phyloP scores from a whole-genome alignment of 2,113 vertebrate species.

The Puntigrus tetrazona region DNA sequence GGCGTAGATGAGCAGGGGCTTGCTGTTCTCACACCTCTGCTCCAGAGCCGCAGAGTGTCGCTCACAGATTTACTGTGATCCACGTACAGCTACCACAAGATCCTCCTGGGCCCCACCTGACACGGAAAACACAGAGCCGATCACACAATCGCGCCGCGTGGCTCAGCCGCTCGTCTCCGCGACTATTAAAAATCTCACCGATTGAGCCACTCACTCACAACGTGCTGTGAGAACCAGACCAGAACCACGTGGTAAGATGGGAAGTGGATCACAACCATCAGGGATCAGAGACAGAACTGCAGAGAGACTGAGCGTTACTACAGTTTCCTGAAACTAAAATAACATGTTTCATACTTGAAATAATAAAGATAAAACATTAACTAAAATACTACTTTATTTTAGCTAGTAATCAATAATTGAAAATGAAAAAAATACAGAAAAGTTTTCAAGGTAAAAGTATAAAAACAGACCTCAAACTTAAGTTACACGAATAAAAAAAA shows the following conservation, averaged over 20 bases:
- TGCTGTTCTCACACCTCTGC: conserved; percentile 88
- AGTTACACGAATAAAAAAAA: too few species aligned
- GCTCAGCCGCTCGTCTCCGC: neutral
- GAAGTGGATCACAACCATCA: conserved; percentile 96
- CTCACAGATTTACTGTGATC: conserved; percentile 77
- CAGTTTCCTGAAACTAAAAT: neutral
- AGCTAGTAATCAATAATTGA: too few species aligned
- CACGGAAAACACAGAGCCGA: neutral
- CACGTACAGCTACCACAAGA: conserved; percentile 95
- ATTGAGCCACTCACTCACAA: conserved; percentile 89
- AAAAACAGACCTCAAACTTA: too few species aligned
- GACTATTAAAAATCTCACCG: conserved; percentile 76
- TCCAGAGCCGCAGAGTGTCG: conserved; percentile 70
- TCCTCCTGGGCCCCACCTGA: conserved; percentile 87
- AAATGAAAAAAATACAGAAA: too few species aligned
- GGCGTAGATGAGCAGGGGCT: conserved; percentile 89
- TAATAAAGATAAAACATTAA: too few species aligned
- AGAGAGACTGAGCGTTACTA: neutral
- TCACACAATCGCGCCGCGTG: too few species aligned
- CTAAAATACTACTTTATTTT: too few species aligned
- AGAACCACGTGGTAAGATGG: conserved; percentile 93
- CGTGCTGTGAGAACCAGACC: conserved; percentile 90
- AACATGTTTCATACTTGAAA: neutral
- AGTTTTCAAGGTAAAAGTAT: too few species aligned
- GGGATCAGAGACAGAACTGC: conserved; percentile 92